Evolutionary conservation across 1,140 invertebrate genomes (phyloP), one percentile per base, ranked within the genome.

Genomic region (Bacillus rossius): DNA sequence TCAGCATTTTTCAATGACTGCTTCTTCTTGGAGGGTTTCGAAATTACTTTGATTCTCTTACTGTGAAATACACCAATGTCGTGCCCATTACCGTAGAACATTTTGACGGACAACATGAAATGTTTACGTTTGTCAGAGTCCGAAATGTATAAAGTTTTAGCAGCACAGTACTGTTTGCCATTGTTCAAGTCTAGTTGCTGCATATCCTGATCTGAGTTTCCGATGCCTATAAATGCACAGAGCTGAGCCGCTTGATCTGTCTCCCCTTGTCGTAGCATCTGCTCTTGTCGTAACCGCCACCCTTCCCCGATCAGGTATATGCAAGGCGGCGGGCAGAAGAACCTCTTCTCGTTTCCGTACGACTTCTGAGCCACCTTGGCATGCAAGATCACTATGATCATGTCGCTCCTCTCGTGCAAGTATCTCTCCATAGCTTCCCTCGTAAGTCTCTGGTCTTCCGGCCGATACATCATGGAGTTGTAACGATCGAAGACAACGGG

Each of bases 11-110:
- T 99, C 51, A 99, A 79, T 29, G 95, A 98, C 73, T 99, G 98
- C 71, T 99, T 99, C 81, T 99, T 99, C 76, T 99, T 99, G 49
- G 96, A 99, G 19, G 98, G 97, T 73, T 99, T 99, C 37, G 96
- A 99, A 71, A 99, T 99, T 48, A 99, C 98, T 85, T 99, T 99
- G 68, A 99, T 99, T 62, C 96, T 81, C 75, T 98, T 98, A 69
- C 95, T 98, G 75, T 97, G 90, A 78, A 99, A 99, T 41, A 97
- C 89, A 41, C 98, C 98, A 69, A 99, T 96, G 73, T 99, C 95
- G 74, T 98, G 93, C 25, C 94, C 95, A 73, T 92, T 96, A 13
- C 94, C 94, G 75, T 98, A 99, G 69, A 99, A 99, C 94, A 99
- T 98, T 77, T 98, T 98, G 10, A 99, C 94, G 34, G 93, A 92